Evolutionary conservation across 2,888 invertebrate genomes (phyloP), one percentile per base, ranked within the genome.

Genomic region (Agrotis exclamationis): DNA sequence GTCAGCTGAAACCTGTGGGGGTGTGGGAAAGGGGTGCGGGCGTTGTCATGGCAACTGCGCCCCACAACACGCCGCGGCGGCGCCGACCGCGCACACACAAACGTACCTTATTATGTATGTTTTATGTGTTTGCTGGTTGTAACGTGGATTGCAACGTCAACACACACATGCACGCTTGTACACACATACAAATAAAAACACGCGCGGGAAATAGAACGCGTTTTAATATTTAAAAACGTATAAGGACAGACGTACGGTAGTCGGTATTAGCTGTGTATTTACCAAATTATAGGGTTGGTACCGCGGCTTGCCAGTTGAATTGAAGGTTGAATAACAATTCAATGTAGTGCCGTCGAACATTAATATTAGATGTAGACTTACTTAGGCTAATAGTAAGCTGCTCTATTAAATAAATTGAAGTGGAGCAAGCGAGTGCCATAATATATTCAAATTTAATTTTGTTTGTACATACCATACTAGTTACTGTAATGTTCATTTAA

Each of bases 41-140:
- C 79, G 94, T 95, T 85, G 86, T 89, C 91, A 94, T 94, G 90
- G 87, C 89, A 89, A 95, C 95, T 87, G 91, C 89, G 93, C 94
- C 94, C 95, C 92, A 95, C 95, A 95, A 96, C 96, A 95, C 96
- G 95, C 93, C 96, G 93, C 86, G 87, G 90, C 91, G 95, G 95
- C 96, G 96, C 96, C 96, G 88, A 85, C 89, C 88, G 86, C 87
- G 85, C 90, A 87, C 85, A 89, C 90, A 87, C 91, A 90, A 85
- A 85, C 87, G 83, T 87, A 88, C 84, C 85, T 86, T 86, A 89
- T 86, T 90, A 91, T 92, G 91, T 92, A 92, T 92, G 90, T 92
- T 93, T 93, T 93, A 94, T 92, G 89, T 89, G 90, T 93, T 92
- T 93, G 92, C 90, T 91, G 88, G 88, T 88, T 90, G 88, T 92